phyloP scores from a whole-genome alignment of 1,140 invertebrate species.

The Camponotus vicinus region DNA sequence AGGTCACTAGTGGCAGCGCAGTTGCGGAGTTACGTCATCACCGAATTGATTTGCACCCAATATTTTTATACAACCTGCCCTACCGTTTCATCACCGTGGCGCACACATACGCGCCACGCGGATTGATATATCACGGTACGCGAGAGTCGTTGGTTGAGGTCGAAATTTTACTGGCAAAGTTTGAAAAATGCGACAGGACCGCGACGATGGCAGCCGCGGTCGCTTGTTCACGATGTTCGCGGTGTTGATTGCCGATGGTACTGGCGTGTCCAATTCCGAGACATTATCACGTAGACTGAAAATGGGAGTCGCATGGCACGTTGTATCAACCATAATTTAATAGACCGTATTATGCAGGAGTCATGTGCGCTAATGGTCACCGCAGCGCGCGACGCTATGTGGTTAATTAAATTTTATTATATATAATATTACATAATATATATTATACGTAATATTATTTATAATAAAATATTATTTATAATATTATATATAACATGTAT shows the following conservation, averaged over 20 bases:
- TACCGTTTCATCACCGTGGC: slow-evolving; percentile 39
- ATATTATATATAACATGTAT: too few relatives aligned
- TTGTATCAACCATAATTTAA: slow-evolving; percentile 68
- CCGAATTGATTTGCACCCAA: slow-evolving; percentile 50
- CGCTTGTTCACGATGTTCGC: slow-evolving; percentile 45
- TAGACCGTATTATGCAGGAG: slow-evolving; percentile 63
- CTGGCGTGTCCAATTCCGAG: slow-evolving; percentile 57
- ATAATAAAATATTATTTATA: too few relatives aligned
- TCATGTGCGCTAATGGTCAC: slow-evolving; percentile 65
- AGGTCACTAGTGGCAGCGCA: slow-evolving; percentile 13
- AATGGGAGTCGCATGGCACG: slow-evolving; percentile 36
- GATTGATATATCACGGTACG: slow-evolving; percentile 42
- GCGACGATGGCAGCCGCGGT: background rate
- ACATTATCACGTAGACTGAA: slow-evolving; percentile 53
- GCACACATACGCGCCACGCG: slow-evolving; percentile 1
- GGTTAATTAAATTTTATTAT: slow-evolving; percentile 77
- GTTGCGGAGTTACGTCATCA: slow-evolving; percentile 26
- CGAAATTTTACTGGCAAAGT: slow-evolving; percentile 49
- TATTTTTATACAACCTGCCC: slow-evolving; percentile 50
- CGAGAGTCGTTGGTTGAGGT: slow-evolving; percentile 18
- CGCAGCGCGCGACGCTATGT: slow-evolving; percentile 25
- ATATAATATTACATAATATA: slow-evolving; percentile 69
- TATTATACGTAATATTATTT: too few relatives aligned
- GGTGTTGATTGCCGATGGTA: slow-evolving; percentile 63
- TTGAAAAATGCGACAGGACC: slow-evolving; percentile 56